Evolutionary conservation across 1,140 invertebrate genomes (phyloP).

Genomic region (Pissodes strobi): DNA sequence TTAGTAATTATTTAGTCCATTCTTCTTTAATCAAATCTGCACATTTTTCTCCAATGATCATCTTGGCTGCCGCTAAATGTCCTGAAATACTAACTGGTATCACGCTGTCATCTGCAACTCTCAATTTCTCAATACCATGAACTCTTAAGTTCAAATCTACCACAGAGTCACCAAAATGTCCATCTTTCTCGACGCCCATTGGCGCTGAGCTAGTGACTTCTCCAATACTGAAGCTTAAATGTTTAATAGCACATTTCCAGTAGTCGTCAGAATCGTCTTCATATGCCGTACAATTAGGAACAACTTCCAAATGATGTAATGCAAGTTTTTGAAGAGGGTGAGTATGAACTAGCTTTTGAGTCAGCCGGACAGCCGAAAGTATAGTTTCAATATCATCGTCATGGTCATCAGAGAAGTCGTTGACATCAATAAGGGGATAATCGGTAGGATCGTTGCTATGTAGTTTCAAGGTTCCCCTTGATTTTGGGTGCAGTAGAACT

Average conservation of each 20-base stretch:
- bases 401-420: conserved; percentile 62
- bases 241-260: conserved; percentile 44
- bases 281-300: conserved; percentile 39
- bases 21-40: conserved; percentile 76
- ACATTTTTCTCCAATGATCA: conserved; percentile 87
- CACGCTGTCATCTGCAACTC: conserved; percentile 76
- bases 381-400: conserved; percentile 55
- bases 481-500: conserved; percentile 74
- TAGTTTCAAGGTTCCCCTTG: conserved; percentile 64
- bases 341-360: conserved; percentile 35
- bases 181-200: conserved; percentile 74
- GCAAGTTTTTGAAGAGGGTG: conserved; percentile 38
- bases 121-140: conserved; percentile 59
- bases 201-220: conserved; percentile 61
- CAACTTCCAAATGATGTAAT: conserved; percentile 23
- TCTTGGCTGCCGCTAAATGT: conserved; percentile 73
- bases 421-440: conserved; percentile 68
- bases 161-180: conserved; percentile 60
- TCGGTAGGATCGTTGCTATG: conserved; percentile 64
- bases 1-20: conserved; percentile 57
- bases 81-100: conserved; percentile 72
- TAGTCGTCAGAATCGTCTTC: conserved; percentile 40
- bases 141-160: conserved; percentile 59
- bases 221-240: not conserved
- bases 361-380: conserved; percentile 36